These are phyloP conservation scores for Pteruthius melanotis DNA, from an alignment of 2,113 vertebrate genomes.

Conservation along the genomic window DNA sequence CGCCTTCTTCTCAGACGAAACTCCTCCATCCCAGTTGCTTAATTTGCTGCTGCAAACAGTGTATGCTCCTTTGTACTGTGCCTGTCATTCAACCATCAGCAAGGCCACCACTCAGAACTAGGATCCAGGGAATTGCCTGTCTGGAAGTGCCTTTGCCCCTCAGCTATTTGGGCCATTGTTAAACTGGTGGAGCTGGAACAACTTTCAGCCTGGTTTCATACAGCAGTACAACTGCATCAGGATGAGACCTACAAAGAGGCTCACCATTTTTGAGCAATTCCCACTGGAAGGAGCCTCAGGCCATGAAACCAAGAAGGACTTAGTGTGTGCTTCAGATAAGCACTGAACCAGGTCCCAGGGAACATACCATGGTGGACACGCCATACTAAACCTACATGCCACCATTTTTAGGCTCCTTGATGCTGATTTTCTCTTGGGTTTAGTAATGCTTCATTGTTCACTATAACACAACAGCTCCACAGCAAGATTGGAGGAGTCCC, in stretches of 20 bases:
- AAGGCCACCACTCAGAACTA: not conserved
- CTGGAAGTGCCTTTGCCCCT: not conserved
- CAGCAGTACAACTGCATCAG: not conserved
- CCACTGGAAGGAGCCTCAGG: not conserved
- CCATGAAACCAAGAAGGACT: not conserved
- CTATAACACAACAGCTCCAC: not conserved
- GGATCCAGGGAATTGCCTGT: not conserved
- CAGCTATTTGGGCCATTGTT: not conserved
- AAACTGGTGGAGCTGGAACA: not conserved
- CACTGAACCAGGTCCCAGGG: not conserved
- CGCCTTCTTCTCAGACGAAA: not conserved
- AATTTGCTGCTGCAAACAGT: not conserved
- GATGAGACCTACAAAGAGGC: not conserved
- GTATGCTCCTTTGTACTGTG: not conserved
- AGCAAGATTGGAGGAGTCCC: not conserved
- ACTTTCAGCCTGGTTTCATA: not conserved
- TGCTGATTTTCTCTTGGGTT: not conserved
- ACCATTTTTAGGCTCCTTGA: not conserved
- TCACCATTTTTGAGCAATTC: not conserved
- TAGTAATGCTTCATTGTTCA: not conserved
- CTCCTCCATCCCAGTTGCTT: not conserved
- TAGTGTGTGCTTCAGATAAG: not conserved
- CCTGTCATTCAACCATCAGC: not conserved
- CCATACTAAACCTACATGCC: not conserved
- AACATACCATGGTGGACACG: not conserved